Evolutionary conservation across 2,113 vertebrate genomes (phyloP), one percentile per base, ranked within the genome.

Genomic region (Spermophilus dauricus): DNA sequence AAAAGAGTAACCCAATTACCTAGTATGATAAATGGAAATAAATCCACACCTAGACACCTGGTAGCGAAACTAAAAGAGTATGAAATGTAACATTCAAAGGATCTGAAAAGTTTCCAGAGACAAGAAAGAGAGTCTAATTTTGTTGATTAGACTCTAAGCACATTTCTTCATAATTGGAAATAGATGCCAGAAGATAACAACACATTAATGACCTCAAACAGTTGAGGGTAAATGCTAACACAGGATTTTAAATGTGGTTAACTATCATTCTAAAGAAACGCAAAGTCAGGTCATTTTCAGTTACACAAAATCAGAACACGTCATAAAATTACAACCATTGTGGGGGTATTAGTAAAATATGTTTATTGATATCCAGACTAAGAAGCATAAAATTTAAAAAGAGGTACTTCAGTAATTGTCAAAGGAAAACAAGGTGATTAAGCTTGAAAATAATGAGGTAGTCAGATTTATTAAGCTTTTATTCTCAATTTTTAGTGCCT

Each of bases 91-190:
- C 37, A 65, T 42, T 70, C 63, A 67, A 39, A 96, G 77, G 73
- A 16, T 34, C 92, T 61, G 56, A 73, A 89, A 58, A 93, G 63
- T 45, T 88, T 37, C 77, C 78, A 69, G 72, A 89, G 78, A 91
- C 63, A 70, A 95, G 51, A 72, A 9, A 89, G 69, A 81, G 65
- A 69, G 42, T 34, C 58, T 37, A 73, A 81, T 61, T 0, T 34
- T 67, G 32, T 48, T 42, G 24, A 17, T 42, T 69, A 65, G 81
- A 86, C 7, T 78, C 12, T 67, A 32, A 80, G 70, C 14, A 63
- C n/a, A 58, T 95, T 87, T 87, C 61, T 94, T 88, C 70, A 45
- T 94, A 87, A 91, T 28, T 88, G 51, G 18, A 94, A 70, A 48
- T 56, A 53, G 58, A 76, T 48, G 51, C 61, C 77, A 95, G 77